Conservation (phyloP, 2,797 vertebrate genomes). For the Poecilia velifera region DNA sequence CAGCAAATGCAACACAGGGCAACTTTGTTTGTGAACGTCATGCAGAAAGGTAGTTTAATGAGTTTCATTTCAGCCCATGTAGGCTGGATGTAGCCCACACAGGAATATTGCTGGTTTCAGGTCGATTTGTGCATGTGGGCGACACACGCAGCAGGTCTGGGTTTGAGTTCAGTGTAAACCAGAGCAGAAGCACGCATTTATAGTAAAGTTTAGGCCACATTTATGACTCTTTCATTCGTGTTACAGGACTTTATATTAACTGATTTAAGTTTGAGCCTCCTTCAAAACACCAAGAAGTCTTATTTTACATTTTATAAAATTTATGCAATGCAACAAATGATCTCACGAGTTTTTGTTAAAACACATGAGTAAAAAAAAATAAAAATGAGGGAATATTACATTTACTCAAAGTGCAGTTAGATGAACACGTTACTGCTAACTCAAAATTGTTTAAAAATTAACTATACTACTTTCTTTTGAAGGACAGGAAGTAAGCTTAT, state of each 20-base stretch:
- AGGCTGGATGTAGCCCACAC: conserved; percentile 16
- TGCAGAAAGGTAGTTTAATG: conserved; percentile 7
- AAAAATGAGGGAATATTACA: neutral
- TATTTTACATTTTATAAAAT: neutral
- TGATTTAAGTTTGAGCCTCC: neutral
- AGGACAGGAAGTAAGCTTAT: neutral
- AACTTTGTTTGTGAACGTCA: neutral
- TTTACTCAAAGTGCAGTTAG: neutral
- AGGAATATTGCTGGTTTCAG: conserved; percentile 6
- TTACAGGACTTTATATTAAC: neutral
- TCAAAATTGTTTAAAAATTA: neutral
- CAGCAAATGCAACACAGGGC: conserved; percentile 30
- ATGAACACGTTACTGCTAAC: neutral
- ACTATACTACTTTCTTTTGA: neutral
- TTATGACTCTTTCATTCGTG: neutral
- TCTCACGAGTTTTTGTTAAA: neutral
- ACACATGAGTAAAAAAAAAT: neutral
- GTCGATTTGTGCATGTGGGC: conserved; percentile 17
- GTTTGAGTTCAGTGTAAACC: neutral
- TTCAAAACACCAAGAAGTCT: neutral
- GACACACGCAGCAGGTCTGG: conserved; percentile 1
- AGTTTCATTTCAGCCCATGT: neutral
- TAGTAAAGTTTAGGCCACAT: neutral
- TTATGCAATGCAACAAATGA: neutral
- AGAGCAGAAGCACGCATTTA: neutral